These are phyloP conservation scores for Tachyglossus aculeatus DNA, from an alignment of 2,797 vertebrate species.

Conservation along the genomic window DNA sequence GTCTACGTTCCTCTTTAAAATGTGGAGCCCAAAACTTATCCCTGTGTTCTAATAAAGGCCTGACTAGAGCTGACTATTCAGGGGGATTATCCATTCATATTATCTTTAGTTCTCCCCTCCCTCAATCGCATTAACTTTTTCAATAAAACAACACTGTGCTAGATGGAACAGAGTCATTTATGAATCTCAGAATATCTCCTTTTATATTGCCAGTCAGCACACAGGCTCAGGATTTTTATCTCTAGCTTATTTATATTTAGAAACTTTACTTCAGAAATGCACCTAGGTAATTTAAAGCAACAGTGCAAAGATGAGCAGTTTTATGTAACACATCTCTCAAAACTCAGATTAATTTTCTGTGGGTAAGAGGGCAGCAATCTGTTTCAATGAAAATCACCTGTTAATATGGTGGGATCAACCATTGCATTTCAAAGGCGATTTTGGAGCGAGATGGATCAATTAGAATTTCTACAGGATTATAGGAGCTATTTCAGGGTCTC, in stretches of 20 bases:
- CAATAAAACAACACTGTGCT: too few species aligned
- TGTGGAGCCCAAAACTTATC: too few species aligned
- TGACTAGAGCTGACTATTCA: too few species aligned
- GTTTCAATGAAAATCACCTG: slow-evolving; percentile 14
- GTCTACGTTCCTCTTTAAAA: too few species aligned
- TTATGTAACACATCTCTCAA: neutral
- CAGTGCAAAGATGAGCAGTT: neutral
- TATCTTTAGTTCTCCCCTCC: too few species aligned
- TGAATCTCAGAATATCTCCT: neutral
- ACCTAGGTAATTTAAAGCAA: slow-evolving; percentile 5
- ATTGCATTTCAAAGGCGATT: slow-evolving; percentile 11
- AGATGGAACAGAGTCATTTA: neutral
- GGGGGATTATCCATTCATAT: too few species aligned
- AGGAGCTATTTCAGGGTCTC: slow-evolving; percentile 22
- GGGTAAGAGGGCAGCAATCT: neutral
- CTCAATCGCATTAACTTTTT: too few species aligned
- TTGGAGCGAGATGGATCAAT: neutral
- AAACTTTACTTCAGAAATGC: slow-evolving; percentile 7
- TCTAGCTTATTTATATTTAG: neutral
- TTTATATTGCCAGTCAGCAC: slow-evolving; percentile 5
- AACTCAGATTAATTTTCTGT: neutral
- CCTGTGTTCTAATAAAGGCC: too few species aligned
- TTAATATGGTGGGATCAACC: neutral
- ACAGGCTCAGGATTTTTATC: neutral
- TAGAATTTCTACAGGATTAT: neutral